Conservation (phyloP, 2,113 vertebrate species). For the Anolis carolinensis region DNA sequence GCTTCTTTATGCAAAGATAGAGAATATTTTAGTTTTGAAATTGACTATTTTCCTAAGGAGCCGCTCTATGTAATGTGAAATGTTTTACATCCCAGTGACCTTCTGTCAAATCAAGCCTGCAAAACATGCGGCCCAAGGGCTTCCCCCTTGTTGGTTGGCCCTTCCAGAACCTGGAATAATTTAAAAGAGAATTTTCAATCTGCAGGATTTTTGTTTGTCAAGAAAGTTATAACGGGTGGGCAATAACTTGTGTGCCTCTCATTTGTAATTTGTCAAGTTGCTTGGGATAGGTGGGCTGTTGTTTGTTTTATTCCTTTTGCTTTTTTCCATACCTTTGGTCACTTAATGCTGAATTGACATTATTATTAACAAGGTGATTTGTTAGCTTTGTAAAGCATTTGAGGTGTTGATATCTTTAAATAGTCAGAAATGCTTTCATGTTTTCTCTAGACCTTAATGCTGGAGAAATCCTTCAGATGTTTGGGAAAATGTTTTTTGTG, state of each 20-base stretch:
- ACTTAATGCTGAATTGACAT: neutral
- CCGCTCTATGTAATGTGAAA: too few species aligned
- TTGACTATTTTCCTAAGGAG: too few species aligned
- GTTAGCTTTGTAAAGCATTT: neutral
- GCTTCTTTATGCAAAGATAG: too few species aligned
- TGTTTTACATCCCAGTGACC: too few species aligned
- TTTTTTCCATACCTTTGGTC: conserved; percentile 8
- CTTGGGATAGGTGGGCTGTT: neutral
- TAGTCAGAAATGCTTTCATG: conserved; percentile 18
- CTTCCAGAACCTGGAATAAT: too few species aligned
- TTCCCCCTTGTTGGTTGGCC: too few species aligned
- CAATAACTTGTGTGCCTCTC: neutral
- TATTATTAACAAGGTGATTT: neutral
- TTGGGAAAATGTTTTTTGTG: conserved; percentile 99
- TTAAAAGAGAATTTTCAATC: too few species aligned
- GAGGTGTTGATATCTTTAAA: neutral
- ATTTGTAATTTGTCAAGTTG: neutral
- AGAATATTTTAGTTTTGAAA: too few species aligned
- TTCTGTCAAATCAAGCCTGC: too few species aligned
- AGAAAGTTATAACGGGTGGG: neutral
- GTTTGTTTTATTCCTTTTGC: neutral
- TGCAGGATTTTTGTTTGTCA: too few species aligned
- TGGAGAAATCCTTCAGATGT: conserved; percentile 96
- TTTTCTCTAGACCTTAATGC: conserved; percentile 90
- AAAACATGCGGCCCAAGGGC: too few species aligned